Base-by-base conservation (phyloP, 2,113 vertebrate species). In the Phycodurus eques region DNA sequence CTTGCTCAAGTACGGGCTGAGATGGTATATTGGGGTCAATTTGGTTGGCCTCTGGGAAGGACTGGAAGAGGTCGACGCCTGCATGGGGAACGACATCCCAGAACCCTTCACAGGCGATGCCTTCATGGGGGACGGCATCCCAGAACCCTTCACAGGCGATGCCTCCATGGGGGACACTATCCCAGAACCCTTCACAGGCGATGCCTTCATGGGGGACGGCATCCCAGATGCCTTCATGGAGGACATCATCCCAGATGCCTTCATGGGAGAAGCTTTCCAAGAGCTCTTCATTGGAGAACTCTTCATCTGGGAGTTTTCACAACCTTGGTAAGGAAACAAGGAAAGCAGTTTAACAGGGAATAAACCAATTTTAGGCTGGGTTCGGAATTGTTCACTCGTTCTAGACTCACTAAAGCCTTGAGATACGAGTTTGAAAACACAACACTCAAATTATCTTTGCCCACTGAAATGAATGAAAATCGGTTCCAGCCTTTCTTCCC, bases 1-100 rank as follows among this genome's bases (percentile, higher is more conserved):
- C 96, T 93, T 96, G 70, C 92, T 94, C 1, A 94, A 93, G 87
- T 98, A 96, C 0, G 95, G 96, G 80, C 95, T 95, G 77, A 98
- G 89, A 74, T 88, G 84, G 70, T 92, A 86, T 42, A 98, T 95
- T 0, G 94, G 93, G 5, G 95, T 90, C 33, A 94, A 88, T 83
- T 93, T 96, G 31, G 68, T 1, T 72, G 86, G 94, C 85, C 7
- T 81, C 89, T 31, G 87, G 94, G 93, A 92, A 9, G 88, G 75
- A 67, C 71, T 88, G 35, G 63, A 0, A 0, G 31, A 13, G 14
- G 80, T 70, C 0, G 80, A 71, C 14, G 1, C 69, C 64, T 82
- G 72, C 8, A 39, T 22, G 1, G 79, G 69, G 0, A 76, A 82
- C 1, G 5, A 0, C 8, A 39, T 39, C 68, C 76, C 72, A 71